Evolutionary conservation across 2,113 vertebrate species (phyloP).

Genomic region (Deroptyus accipitrinus): DNA sequence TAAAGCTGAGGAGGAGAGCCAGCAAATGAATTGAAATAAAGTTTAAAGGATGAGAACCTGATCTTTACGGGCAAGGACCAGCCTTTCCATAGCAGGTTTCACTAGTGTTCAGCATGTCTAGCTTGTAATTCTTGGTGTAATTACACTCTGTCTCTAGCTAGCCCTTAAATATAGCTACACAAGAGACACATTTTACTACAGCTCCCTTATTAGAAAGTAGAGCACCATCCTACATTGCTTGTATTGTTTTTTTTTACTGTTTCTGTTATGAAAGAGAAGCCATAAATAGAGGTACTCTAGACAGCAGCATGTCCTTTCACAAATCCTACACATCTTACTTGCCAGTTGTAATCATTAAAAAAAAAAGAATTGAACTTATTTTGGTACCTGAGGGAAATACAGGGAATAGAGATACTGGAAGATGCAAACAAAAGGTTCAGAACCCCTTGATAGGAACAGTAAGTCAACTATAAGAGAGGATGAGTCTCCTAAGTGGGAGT

Average conservation of each 20-base stretch:
- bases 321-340: neutral
- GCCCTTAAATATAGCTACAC: neutral
- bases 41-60: neutral
- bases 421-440: neutral
- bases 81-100: neutral
- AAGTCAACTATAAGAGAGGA: neutral
- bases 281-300: neutral
- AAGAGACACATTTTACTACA: neutral
- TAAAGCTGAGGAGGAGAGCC: neutral
- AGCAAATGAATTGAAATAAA: rapidly evolving
- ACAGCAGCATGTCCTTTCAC: neutral
- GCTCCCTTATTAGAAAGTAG: slow-evolving; percentile 1
- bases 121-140: slow-evolving; percentile 13
- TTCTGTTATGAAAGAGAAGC: neutral
- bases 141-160: neutral
- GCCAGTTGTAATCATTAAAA: neutral
- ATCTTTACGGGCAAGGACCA: neutral
- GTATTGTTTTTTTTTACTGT: neutral
- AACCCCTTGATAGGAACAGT: neutral
- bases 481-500: neutral
- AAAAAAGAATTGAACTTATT: neutral
- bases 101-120: neutral
- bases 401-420: neutral
- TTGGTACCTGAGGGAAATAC: neutral
- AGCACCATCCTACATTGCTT: neutral